Evolutionary conservation across 2,888 invertebrate species (phyloP), one percentile per base, ranked within the genome.

Genomic region (Lymantria dispar): DNA sequence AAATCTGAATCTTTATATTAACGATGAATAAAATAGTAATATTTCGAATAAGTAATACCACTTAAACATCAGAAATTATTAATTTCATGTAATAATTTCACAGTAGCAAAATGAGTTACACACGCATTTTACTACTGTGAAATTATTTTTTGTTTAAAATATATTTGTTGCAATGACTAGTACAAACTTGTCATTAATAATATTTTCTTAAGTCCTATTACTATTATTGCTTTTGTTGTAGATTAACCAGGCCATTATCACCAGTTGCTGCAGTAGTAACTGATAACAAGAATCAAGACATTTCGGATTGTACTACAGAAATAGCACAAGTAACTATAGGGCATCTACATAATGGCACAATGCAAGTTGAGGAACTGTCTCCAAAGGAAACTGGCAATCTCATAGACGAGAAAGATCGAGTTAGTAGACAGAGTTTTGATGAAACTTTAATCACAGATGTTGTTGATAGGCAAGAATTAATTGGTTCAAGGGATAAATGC

Each of bases 401-500:
- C 59, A 40, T 85, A 45, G 90, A 91, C 37, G 91, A 91, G 53
- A 91, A 90, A 67, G 90, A 91, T 56, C 78, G 77, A 62, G 78
- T 85, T 30, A 91, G 89, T 58, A 66, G 84, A 7, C 90, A 90
- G 60, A 91, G 89, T 60, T 89, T 90, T 63, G 91, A 91, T 62
- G 91, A 89, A 40, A 76, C 78, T 1, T 60, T 83, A 36, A 68
- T 89, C 1, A 71, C 78, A 13, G 91, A 91, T 58, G 76, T 78
- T 12, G 75, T 78, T 10, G 89, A 91, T 41, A 77, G 85, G 45
- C 80, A 80, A 53, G 89, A 90, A n/a, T 56, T 86, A 9, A 62
- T 76, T 8, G 72, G 79, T 11, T 1, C 67, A 39, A 83, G 91
- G 52, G 91, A 92, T 55, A 92, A 92, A 62, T 91, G 91, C 60